A percentile compares a stretch with the other conserved stretches of the same genome.
These are phyloP conservation scores for Neoniphon sammara DNA, from an alignment of 2,797 vertebrate genomes.

Conservation along the genomic window DNA sequence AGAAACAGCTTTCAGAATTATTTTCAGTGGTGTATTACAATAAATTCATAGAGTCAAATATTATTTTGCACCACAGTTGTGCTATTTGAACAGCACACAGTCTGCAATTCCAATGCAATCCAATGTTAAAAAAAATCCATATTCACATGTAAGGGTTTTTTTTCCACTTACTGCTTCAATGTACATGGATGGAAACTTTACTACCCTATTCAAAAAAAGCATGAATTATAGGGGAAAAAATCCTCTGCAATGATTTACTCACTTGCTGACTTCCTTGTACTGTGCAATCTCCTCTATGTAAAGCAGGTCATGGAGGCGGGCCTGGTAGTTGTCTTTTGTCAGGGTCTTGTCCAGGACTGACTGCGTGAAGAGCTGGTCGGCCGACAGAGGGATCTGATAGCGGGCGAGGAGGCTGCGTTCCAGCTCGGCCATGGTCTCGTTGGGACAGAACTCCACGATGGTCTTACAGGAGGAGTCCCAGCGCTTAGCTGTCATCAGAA, in stretches of 20 bases:
- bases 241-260: slow-evolving; percentile 72
- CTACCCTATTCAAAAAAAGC: not conserved
- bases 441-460: slow-evolving; percentile 94
- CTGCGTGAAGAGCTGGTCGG: slow-evolving; percentile 99
- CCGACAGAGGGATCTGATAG: slow-evolving; percentile 98
- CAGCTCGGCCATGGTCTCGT: slow-evolving; percentile 93
- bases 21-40: too few species aligned
- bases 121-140: too few species aligned
- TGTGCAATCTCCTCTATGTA: slow-evolving; percentile 99
- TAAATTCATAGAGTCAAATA: too few species aligned
- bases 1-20: too few species aligned
- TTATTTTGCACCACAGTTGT: too few species aligned
- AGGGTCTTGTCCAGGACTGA: slow-evolving; percentile 97
- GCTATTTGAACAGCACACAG: too few species aligned
- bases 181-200: not conserved
- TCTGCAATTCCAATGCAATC: too few species aligned
- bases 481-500: slow-evolving; percentile 94
- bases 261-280: slow-evolving; percentile 99
- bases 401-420: slow-evolving; percentile 95
- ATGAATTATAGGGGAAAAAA: not conserved
- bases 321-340: slow-evolving; percentile 97
- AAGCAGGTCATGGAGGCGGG: slow-evolving; percentile 96
- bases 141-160: too few species aligned
- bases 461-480: slow-evolving; percentile 99
- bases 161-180: too few species aligned